phyloP scores from a whole-genome alignment of 1,140 invertebrate genomes.

The Mizuhopecten yessoensis region DNA sequence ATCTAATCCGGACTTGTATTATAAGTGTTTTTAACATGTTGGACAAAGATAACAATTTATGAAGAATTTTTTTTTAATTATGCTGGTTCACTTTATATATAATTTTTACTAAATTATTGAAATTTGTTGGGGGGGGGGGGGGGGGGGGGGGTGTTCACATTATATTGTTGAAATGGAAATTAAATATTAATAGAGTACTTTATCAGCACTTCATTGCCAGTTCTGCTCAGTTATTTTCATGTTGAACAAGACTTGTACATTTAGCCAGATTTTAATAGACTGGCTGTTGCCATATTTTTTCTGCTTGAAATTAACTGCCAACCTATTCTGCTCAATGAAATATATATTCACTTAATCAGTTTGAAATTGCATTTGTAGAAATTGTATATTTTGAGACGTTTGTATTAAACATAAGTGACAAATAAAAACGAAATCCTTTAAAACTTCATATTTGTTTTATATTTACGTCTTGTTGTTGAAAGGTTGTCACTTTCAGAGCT shows the following conservation, averaged over 20 bases:
- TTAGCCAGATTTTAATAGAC: not conserved
- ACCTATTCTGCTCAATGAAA: slow-evolving; percentile 11
- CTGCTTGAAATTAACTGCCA: slow-evolving; percentile 1
- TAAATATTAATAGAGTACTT: not conserved
- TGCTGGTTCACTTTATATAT: not conserved
- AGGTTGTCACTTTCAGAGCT: no score
- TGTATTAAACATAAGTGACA: not conserved
- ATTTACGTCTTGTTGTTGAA: no score
- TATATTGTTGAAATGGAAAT: not conserved
- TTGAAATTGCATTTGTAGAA: slow-evolving; percentile 6
- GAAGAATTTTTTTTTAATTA: no score
- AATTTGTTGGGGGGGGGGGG: not conserved
- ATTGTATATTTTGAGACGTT: slow-evolving; percentile 26
- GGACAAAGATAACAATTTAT: no score
- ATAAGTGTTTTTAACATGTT: no score
- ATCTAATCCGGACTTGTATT: slow-evolving; percentile 8
- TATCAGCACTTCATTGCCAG: not conserved
- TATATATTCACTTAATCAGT: not conserved
- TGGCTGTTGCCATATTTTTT: slow-evolving; percentile 19
- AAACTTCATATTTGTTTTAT: not conserved
- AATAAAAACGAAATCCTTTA: slow-evolving; percentile 7
- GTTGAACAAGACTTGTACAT: not conserved
- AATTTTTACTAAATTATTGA: not conserved
- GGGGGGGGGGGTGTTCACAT: no score
- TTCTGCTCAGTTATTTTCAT: not conserved